phyloP scores from a whole-genome alignment of 2,888 invertebrate species.

The Agrochola lota region DNA sequence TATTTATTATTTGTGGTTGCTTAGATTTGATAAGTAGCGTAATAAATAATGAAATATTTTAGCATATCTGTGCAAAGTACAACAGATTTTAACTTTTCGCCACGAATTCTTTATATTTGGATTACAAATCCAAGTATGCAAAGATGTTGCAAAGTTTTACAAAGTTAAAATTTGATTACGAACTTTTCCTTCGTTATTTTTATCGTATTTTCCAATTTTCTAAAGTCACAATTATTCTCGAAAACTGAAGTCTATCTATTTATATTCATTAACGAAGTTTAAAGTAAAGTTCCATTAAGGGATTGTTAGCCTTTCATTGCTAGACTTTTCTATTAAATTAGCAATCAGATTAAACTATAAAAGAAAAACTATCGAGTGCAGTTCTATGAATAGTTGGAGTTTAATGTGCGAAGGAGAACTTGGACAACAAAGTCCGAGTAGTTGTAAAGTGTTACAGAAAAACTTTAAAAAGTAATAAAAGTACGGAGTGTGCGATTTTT shows the following conservation, averaged over 20 bases:
- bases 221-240: slow-evolving; percentile 47
- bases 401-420: slow-evolving; percentile 45
- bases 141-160: slow-evolving; percentile 50
- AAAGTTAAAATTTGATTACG: slow-evolving; percentile 60
- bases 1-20: neutral
- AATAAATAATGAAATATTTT: slow-evolving; percentile 16
- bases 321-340: slow-evolving; percentile 50
- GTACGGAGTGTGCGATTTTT: slow-evolving; percentile 43
- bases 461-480: slow-evolving; percentile 56
- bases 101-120: slow-evolving; percentile 50
- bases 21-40: neutral
- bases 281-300: slow-evolving; percentile 46
- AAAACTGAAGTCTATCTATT: slow-evolving; percentile 48
- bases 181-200: slow-evolving; percentile 57
- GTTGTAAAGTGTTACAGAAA: slow-evolving; percentile 38
- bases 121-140: slow-evolving; percentile 54
- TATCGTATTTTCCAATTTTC: slow-evolving; percentile 57
- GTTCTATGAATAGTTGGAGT: slow-evolving; percentile 55
- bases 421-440: slow-evolving; percentile 37
- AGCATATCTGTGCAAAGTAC: slow-evolving; percentile 22
- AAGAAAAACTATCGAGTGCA: slow-evolving; percentile 40
- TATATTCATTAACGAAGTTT: slow-evolving; percentile 54
- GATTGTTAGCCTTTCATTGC: slow-evolving; percentile 47
- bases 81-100: slow-evolving; percentile 35
- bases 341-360: slow-evolving; percentile 30